Evolutionary conservation across 1,140 invertebrate genomes (phyloP), one percentile per base, ranked within the genome.

Genomic region (Neodiprion fabricii): DNA sequence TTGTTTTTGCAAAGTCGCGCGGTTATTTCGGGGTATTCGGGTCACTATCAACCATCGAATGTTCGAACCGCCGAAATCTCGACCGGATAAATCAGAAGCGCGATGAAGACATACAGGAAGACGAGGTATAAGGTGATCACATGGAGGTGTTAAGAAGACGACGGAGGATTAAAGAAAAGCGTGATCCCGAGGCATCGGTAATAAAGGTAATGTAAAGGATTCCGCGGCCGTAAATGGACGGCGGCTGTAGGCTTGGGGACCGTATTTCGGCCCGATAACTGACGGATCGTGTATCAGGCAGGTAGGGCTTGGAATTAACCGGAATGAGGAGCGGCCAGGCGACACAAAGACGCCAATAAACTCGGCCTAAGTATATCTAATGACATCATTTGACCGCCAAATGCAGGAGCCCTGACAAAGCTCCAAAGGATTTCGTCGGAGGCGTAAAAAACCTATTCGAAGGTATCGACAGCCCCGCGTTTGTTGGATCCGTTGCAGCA

Each of bases 351-450:
- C 70, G 74, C 66, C 77, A 74, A 85, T 84, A 84, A 85, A 85
- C 72, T 79, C 75, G 74, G 70, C 78, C 81, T 84, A 84, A 85
- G 83, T 83, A 84, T 82, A 81, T 81, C 81, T 85, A 85, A 84
- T 84, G 80, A 83, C 81, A 83, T 83, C 84, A 83, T 84, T 84
- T 83, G 75, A 72, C 75, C 73, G 77, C 49, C 74, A 77, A 75
- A 75, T 72, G 80, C 75, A 81, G 82, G 81, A 83, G 83, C 78
- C 40, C 76, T 75, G 75, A 81, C 79, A 82, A 82, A 81, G 74
- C 75, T 23, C 75, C 47, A 67, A 68, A 65, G 79, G 77, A 80
- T 81, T 82, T 81, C 76, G 82, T 82, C 76, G 78, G 77, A 73
- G 74, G 75, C 80, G 78, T 80, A 81, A 80, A 79, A 83, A 79